Conservation (phyloP, 2,113 vertebrate genomes). For the Megaceryle maxima region DNA sequence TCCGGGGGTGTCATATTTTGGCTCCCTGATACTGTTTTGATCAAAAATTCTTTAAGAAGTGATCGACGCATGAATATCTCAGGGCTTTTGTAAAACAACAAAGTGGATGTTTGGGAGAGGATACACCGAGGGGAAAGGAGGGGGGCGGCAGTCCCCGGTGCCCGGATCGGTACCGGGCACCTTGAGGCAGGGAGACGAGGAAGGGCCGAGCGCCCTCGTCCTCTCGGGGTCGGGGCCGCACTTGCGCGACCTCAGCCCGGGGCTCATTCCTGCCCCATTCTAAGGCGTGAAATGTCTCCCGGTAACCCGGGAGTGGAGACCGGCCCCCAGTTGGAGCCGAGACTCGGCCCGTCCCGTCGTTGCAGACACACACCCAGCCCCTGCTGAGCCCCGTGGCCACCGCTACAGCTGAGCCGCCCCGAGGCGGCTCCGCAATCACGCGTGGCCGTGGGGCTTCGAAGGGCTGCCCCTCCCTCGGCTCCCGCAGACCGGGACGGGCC, state of each 20-base stretch:
- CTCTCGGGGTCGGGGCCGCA: not conserved
- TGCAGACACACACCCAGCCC: not conserved
- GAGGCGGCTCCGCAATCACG: not conserved
- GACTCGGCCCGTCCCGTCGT: not conserved
- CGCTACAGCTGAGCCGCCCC: not conserved
- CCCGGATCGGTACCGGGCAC: not conserved
- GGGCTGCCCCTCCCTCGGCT: too few relatives aligned
- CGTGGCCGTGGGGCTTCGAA: not conserved
- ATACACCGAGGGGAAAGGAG: too few relatives aligned
- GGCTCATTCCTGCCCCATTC: not conserved
- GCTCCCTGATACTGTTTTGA: constrained; percentile 32
- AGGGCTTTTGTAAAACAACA: constrained; percentile 33
- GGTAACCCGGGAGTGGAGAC: accelerated
- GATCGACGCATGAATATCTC: constrained; percentile 34
- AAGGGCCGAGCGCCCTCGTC: not conserved
- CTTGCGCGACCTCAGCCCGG: too few relatives aligned
- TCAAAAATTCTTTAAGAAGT: constrained; percentile 53
- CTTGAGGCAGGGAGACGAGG: not conserved
- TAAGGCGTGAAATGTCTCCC: not conserved
- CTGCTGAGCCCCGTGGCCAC: not conserved
- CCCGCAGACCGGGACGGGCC: not conserved
- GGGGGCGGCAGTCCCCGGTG: not conserved
- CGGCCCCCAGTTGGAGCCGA: not conserved
- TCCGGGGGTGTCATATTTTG: not conserved
- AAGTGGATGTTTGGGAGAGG: not conserved